A percentile compares a stretch with the other conserved stretches of the same genome.
These are phyloP conservation scores for Meiosimyza decipiens DNA, from an alignment of 2,888 invertebrate species.

Conservation along the genomic window DNA sequence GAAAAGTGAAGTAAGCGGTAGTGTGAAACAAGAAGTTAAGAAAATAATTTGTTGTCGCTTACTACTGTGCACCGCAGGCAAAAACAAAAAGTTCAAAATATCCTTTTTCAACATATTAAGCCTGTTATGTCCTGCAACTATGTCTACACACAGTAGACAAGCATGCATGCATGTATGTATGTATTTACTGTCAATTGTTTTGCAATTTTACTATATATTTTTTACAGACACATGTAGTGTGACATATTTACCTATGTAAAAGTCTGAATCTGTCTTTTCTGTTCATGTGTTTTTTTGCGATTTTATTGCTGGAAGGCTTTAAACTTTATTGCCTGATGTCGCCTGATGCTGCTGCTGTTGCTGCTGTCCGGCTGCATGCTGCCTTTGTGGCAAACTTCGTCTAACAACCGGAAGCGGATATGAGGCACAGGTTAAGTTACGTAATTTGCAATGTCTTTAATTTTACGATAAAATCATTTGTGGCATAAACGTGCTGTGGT, in stretches of 20 bases:
- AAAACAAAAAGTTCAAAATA: constrained; percentile 13
- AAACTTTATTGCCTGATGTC: constrained; percentile 27
- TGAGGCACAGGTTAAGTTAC: constrained; percentile 36
- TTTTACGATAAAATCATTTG: constrained; percentile 39
- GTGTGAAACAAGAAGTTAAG: too few species aligned
- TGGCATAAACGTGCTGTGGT: constrained; percentile 39
- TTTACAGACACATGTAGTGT: too few species aligned
- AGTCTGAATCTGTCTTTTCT: not conserved
- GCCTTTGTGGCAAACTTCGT: not conserved
- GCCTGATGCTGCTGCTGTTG: not conserved
- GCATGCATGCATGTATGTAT: too few species aligned
- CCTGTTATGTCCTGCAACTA: not conserved
- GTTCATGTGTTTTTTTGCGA: not conserved
- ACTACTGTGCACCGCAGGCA: too few species aligned
- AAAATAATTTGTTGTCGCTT: too few species aligned
- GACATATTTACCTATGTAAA: too few species aligned
- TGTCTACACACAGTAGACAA: too few species aligned
- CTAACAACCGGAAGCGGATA: constrained; percentile 31
- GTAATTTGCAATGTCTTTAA: constrained; percentile 42
- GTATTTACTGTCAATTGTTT: too few species aligned
- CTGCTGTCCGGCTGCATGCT: not conserved
- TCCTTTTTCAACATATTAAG: not conserved
- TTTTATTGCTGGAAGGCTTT: constrained; percentile 17
- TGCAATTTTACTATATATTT: too few species aligned
- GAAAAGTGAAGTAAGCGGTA: too few species aligned